Evolutionary conservation across 2,113 vertebrate genomes (phyloP), one percentile per base, ranked within the genome.

Genomic region (Seriola dumerili): DNA sequence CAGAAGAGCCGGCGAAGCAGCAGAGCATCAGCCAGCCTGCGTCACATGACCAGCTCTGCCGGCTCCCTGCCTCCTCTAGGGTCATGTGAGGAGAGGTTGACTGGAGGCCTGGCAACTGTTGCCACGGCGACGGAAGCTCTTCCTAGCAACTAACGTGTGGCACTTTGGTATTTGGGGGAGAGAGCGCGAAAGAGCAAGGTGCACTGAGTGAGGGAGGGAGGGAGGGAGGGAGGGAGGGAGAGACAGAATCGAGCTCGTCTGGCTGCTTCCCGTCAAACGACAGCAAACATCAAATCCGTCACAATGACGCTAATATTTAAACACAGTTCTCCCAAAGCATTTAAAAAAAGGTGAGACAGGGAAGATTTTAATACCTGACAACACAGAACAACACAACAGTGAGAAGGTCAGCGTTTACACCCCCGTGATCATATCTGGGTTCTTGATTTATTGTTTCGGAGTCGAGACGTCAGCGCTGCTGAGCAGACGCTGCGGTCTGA

Each of bases 81-180:
- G 92, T 94, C 93, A 94, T 82, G 80, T 92, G 92, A 95, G 91
- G 87, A 92, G 86, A 94, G 75, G 65, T 23, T 81, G 83, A 48
- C 73, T 42, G 77, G 80, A 76, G 72, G 83, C 85, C 70, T 40
- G 67, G 92, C 57, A 79, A 90, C 90, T 54, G 95, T 95, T 94
- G 89, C 94, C 86, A 88, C 84, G 94, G 95, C 8, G 86, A 95
- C 85, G 32, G 87, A 87, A 84, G 92, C 88, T 94, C 94, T 94
- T 89, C 94, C 93, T 93, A 94, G 94, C 94, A 94, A 95, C 94
- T 67, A 75, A 14, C 57, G 44, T 72, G 63, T 65, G 70, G 80
- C 58, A 63, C 52, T 88, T 72, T 59, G 66, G 83, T 81, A 80
- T 88, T 83, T 84, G 59, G 38, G 17, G 29, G 40, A 29, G 78